Base-by-base conservation (phyloP, 1,140 invertebrate species). In the Zaprionus nigranus region DNA sequence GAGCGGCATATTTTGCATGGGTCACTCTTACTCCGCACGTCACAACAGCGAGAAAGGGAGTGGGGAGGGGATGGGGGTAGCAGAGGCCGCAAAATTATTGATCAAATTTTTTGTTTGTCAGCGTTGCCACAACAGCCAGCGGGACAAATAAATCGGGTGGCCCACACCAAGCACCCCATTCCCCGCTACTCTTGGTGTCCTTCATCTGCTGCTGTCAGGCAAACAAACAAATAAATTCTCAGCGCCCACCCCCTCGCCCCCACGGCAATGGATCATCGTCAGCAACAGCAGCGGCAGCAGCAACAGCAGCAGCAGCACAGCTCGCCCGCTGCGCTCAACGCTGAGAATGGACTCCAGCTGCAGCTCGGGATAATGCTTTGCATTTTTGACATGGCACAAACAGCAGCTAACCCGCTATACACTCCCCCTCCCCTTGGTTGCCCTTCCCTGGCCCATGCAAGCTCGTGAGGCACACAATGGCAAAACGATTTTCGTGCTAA, bases 401-500 rank as follows among this genome's bases (percentile, higher is more conserved):
- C 34, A 54, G 51, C 49, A 69, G 49, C 28, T 34, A n/a, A 26
- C 56, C 17, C 30, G 28, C 30, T 30, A n/a, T 26, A 6, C 26
- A 9, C n/a, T 15, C 15, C 40, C 13, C 46, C n/a, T 12, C 34
- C 15, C 36, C 26, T 36, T 36, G 17, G 17, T 49, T n/a, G 6
- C 40, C 59, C 30, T 11, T 26, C 24, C 17, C 58, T n/a, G 0
- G 7, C 7, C n/a, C 30, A 34, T 3, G n/a, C n/a, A 7, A 17
- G n/a, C n/a, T 46, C 17, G 56, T 54, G 69, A 72, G 69, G 77
- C 84, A 58, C 30, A 72, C 74, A 76, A 76, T 87, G 80, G 72
- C 78, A 82, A 76, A 87, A 88, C 84, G 84, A 87, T 87, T 87
- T 87, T 79, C 84, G 70, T 83, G 85, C 85, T 88, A 88, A 88